Evolutionary conservation across 53 echinoderm and acorn worm species (phyloP).

Genomic region (Paracentrotus lividus): DNA sequence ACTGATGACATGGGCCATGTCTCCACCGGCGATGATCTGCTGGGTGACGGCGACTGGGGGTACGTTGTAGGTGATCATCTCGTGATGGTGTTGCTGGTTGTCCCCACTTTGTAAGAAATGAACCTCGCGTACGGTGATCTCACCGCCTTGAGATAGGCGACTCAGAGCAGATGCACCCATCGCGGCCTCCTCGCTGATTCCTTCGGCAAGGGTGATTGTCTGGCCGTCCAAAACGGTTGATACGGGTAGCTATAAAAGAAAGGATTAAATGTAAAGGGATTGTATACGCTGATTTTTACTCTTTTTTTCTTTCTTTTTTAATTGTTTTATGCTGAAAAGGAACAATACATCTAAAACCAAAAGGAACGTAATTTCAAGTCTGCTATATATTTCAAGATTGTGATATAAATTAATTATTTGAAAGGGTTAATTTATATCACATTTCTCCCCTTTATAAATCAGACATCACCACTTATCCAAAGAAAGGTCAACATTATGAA

Average conservation of each 20-base stretch:
- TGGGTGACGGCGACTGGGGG: constrained; percentile 61
- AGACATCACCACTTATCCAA: too few relatives aligned
- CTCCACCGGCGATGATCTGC: constrained; percentile 62
- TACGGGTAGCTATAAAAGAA: neutral
- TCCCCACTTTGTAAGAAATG: constrained; percentile 41
- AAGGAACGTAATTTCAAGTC: too few relatives aligned
- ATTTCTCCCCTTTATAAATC: too few relatives aligned
- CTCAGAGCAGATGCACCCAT: constrained; percentile 64
- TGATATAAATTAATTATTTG: too few relatives aligned
- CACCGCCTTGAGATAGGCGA: constrained; percentile 46
- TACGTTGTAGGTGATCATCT: constrained; percentile 63
- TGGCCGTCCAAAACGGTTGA: constrained; percentile 29
- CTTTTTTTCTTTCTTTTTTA: neutral
- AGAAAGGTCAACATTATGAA: too few relatives aligned
- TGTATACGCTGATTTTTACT: neutral
- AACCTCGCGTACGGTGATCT: constrained; percentile 57
- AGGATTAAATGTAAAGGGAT: neutral
- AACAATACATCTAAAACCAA: too few relatives aligned
- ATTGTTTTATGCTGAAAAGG: too few relatives aligned
- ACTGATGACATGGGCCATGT: constrained; percentile 53
- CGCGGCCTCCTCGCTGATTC: constrained; percentile 50
- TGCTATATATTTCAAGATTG: too few relatives aligned
- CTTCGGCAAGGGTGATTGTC: constrained; percentile 38
- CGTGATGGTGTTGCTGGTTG: constrained; percentile 56
- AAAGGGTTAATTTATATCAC: too few relatives aligned